A percentile compares a stretch with the other conserved stretches of the same genome.
These are phyloP conservation scores for Mionectes macconnelli DNA, from an alignment of 2,113 vertebrate species.

Conservation along the genomic window DNA sequence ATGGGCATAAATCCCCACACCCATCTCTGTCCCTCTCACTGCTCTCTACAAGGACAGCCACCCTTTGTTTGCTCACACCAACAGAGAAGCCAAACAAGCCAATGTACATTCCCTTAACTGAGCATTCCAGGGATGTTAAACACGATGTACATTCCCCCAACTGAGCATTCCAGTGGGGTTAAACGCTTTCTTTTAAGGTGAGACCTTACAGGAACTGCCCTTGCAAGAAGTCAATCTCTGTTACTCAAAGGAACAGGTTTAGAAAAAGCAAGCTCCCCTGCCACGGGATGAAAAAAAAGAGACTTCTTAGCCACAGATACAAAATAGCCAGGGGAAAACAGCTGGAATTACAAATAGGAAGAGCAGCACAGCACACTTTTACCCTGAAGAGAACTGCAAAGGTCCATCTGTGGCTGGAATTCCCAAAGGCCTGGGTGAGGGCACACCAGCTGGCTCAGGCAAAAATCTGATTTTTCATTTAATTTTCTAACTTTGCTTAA, in stretches of 20 bases:
- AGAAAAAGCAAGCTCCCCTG: background rate
- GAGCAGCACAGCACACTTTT: background rate
- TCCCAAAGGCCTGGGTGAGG: background rate
- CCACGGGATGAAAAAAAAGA: background rate
- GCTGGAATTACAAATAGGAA: background rate
- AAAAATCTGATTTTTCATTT: background rate
- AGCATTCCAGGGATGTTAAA: too few species aligned
- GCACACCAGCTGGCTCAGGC: background rate
- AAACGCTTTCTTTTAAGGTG: background rate
- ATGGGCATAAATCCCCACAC: background rate
- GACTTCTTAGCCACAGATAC: background rate
- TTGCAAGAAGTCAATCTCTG: background rate
- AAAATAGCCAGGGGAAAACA: background rate
- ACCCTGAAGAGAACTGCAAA: background rate
- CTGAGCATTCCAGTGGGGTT: background rate
- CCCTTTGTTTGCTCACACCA: background rate
- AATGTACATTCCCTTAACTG: background rate
- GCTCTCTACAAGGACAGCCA: background rate
- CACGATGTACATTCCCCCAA: background rate
- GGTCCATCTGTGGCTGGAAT: background rate
- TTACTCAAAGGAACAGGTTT: background rate
- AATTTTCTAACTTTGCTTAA: background rate
- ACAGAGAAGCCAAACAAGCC: background rate
- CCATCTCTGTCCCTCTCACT: background rate
- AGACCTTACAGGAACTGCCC: background rate